Percentiles rank a stretch among this genome's conserved stretches.
These are phyloP conservation scores for Catonia carolina DNA, from an alignment of 2,888 invertebrate genomes.

Conservation along the genomic window DNA sequence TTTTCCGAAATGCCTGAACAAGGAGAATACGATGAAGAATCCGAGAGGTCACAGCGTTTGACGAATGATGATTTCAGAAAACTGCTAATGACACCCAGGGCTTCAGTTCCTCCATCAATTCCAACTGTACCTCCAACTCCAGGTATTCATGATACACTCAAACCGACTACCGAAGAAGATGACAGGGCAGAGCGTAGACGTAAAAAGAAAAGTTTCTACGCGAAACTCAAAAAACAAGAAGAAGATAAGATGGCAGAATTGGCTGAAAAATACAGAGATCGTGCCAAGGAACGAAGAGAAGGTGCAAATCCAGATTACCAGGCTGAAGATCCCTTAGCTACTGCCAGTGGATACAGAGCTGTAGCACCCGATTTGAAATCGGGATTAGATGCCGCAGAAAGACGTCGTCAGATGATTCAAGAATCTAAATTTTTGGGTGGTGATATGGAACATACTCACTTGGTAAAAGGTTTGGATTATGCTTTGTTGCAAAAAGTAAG, in stretches of 20 bases:
- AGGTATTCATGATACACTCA: slow-evolving; percentile 30
- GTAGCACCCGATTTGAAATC: slow-evolving; percentile 96
- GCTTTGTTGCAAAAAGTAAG: slow-evolving; percentile 82
- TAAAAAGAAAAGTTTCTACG: slow-evolving; percentile 93
- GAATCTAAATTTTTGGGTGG: slow-evolving; percentile 99
- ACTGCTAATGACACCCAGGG: slow-evolving; percentile 88
- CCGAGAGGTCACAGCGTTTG: slow-evolving; percentile 64
- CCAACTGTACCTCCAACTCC: slow-evolving; percentile 38
- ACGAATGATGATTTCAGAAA: slow-evolving; percentile 98
- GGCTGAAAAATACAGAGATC: slow-evolving; percentile 86
- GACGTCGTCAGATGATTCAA: slow-evolving; percentile 87
- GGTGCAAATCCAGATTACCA: slow-evolving; percentile 75
- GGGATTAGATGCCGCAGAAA: slow-evolving; percentile 87
- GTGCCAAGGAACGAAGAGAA: slow-evolving; percentile 85
- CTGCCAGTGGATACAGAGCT: slow-evolving; percentile 82
- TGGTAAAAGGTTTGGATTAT: slow-evolving; percentile 95
- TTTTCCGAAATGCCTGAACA: slow-evolving; percentile 32
- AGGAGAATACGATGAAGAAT: slow-evolving; percentile 40
- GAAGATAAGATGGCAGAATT: slow-evolving; percentile 91
- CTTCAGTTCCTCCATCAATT: slow-evolving; percentile 51
- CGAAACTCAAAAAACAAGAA: slow-evolving; percentile 87
- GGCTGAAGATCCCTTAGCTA: slow-evolving; percentile 77
- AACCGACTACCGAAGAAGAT: slow-evolving; percentile 36
- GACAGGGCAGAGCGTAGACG: slow-evolving; percentile 77
- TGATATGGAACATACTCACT: slow-evolving; percentile 99